Conservation (phyloP, 2,113 vertebrate species). For the Melanocharis versteri region DNA sequence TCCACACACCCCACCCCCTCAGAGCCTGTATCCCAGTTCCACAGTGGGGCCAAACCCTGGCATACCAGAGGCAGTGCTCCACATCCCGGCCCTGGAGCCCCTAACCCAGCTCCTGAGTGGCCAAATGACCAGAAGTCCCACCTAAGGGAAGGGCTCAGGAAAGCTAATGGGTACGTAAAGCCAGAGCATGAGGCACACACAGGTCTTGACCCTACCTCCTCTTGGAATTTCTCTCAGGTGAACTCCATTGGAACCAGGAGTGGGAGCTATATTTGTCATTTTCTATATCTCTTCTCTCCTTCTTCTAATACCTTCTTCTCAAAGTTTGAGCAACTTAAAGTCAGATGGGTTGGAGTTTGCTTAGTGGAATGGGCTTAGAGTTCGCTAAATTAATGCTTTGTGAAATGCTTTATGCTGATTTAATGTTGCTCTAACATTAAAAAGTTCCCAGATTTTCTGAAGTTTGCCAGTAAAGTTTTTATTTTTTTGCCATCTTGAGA, state of each 20-base stretch:
- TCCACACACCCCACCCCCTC: too few relatives aligned
- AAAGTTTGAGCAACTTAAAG: not conserved
- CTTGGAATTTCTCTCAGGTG: not conserved
- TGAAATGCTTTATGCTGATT: not conserved
- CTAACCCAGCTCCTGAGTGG: not conserved
- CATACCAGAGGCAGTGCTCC: not conserved
- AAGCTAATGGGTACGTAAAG: not conserved
- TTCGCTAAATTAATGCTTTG: not conserved
- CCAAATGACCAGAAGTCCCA: not conserved
- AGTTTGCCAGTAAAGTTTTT: not conserved
- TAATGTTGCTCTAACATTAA: not conserved
- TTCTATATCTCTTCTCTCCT: not conserved
- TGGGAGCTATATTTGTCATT: not conserved
- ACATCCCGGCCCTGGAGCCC: not conserved
- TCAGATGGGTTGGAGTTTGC: not conserved
- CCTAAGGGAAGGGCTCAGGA: not conserved
- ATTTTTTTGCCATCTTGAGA: not conserved
- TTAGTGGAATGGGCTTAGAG: not conserved
- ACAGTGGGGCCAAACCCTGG: not conserved
- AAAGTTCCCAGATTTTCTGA: not conserved
- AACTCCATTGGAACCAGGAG: not conserved
- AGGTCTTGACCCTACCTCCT: not conserved
- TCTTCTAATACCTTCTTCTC: not conserved
- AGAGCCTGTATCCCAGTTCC: not conserved
- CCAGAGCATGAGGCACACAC: not conserved